phyloP scores from a whole-genome alignment of 2,888 invertebrate species.

The Pegoplata infirma region DNA sequence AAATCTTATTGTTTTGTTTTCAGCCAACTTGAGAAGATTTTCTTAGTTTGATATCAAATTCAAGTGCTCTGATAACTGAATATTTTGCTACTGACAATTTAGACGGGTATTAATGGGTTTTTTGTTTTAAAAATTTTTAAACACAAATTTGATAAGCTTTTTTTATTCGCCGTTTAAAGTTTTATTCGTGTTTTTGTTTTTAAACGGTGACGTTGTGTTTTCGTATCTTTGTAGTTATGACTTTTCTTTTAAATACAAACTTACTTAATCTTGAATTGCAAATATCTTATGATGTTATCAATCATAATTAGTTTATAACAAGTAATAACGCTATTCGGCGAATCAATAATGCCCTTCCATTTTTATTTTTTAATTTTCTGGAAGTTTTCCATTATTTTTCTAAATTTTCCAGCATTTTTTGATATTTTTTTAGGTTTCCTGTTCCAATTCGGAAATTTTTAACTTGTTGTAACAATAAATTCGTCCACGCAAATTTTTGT shows the following conservation, averaged over 20 bases:
- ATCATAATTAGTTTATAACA: too few species aligned
- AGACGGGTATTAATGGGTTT: background rate
- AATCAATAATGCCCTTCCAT: too few species aligned
- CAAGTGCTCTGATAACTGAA: conserved; percentile 53
- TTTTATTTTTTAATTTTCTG: too few species aligned
- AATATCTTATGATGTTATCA: background rate
- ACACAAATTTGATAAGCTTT: conserved; percentile 40
- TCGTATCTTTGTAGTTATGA: background rate
- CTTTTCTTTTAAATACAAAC: background rate
- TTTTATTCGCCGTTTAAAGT: background rate
- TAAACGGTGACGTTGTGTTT: background rate
- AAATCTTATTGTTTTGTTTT: conserved; percentile 6
- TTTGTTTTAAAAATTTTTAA: conserved; percentile 1
- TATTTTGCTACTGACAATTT: conserved; percentile 1
- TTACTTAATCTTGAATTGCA: background rate
- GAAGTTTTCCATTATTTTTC: too few species aligned
- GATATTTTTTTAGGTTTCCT: too few species aligned
- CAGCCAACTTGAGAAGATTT: conserved; percentile 7
- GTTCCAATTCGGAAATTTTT: too few species aligned
- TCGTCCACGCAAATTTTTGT: too few species aligned
- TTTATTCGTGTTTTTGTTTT: background rate
- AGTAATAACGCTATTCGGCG: too few species aligned
- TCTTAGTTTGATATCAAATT: conserved; percentile 18
- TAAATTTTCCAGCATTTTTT: too few species aligned
- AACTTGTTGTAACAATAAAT: too few species aligned